Percentiles rank a stretch among this genome's conserved stretches.
These are phyloP conservation scores for Cyprinus carpio DNA, from an alignment of 2,113 vertebrate genomes.

Conservation along the genomic window DNA sequence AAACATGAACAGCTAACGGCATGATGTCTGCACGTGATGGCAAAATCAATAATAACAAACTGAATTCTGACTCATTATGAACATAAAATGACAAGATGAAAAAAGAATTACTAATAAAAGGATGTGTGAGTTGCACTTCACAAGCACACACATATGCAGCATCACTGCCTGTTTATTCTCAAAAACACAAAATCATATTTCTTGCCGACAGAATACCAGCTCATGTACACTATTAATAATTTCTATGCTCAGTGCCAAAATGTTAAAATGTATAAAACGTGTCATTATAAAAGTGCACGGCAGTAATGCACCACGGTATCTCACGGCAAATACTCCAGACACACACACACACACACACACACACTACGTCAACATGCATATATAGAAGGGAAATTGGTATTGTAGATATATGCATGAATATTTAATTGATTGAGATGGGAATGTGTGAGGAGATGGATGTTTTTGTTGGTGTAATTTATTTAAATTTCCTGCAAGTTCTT, in stretches of 20 bases:
- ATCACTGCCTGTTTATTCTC: neutral
- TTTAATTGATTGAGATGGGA: conserved; percentile 28
- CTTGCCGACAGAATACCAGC: conserved; percentile 41
- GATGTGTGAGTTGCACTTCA: neutral
- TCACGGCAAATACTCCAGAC: neutral
- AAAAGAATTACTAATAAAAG: neutral
- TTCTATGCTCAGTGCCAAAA: neutral
- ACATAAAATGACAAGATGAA: neutral
- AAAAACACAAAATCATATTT: conserved; percentile 19
- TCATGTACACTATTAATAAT: neutral
- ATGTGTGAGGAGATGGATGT: conserved; percentile 38
- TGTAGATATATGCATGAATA: conserved; percentile 76
- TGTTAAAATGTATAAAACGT: no score
- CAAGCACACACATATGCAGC: conserved; percentile 26
- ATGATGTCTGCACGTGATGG: neutral
- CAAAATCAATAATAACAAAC: neutral
- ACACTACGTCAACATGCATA: conserved; percentile 32
- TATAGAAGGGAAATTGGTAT: conserved; percentile 42
- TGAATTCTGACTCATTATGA: neutral
- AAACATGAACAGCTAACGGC: neutral
- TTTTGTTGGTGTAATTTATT: no score
- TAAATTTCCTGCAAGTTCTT: conserved; percentile 99
- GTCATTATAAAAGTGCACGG: neutral
- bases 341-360: conserved; percentile 13
- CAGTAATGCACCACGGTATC: neutral